A percentile compares a stretch with the other conserved stretches of the same genome.
Conservation (phyloP, 2,797 vertebrate species). For the Varecia variegata region DNA sequence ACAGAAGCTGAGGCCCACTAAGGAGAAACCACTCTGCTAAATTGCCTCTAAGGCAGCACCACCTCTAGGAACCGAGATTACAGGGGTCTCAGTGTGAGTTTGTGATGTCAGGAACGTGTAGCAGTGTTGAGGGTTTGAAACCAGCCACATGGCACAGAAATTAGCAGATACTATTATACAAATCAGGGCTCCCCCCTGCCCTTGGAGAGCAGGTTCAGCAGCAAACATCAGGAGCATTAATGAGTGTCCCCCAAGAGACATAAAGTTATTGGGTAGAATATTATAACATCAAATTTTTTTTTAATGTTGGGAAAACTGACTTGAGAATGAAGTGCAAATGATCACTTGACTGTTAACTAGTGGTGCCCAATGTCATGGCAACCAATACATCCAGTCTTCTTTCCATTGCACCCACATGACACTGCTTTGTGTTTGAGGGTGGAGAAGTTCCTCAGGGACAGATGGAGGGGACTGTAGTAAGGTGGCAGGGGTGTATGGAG, state of each 20-base stretch:
- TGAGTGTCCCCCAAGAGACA: background rate
- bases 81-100: rapidly evolving
- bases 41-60: rapidly evolving
- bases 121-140: background rate
- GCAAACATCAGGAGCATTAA: background rate
- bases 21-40: background rate
- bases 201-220: background rate
- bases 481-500: rapidly evolving
- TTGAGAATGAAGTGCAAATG: background rate
- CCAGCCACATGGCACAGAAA: rapidly evolving
- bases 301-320: background rate
- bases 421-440: background rate
- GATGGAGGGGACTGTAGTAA: background rate
- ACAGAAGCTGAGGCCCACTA: background rate
- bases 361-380: background rate
- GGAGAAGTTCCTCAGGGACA: background rate
- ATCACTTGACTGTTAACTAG: background rate
- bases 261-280: background rate
- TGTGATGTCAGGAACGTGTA: background rate
- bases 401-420: background rate
- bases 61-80: rapidly evolving
- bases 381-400: background rate
- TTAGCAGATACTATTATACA: background rate
- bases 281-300: background rate
- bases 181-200: background rate